Conservation (phyloP, 1,140 invertebrate genomes). For the Apolygus lucorum region DNA sequence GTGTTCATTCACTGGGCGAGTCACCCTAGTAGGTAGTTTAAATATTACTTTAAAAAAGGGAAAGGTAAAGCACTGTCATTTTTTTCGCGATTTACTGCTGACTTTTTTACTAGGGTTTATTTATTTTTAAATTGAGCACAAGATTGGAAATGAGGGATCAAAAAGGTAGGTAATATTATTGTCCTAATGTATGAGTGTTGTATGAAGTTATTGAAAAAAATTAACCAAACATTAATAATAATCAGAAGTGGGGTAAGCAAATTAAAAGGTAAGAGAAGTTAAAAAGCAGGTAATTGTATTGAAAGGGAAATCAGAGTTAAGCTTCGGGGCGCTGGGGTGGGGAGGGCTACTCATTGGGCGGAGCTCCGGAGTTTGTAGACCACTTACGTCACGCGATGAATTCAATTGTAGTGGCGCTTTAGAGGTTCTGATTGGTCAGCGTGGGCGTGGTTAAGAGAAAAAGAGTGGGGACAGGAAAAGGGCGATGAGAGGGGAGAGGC, state of each 20-base stretch:
- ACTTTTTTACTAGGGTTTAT: no score
- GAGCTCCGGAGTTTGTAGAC: slow-evolving; percentile 6
- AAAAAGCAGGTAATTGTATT: slow-evolving; percentile 22
- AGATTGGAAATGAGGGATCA: no score
- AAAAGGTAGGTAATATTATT: no score
- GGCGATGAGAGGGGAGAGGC: background rate
- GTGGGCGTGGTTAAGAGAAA: background rate
- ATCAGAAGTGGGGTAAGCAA: background rate
- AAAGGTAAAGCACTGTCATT: no score
- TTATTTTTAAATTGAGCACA: no score
- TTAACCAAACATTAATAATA: background rate
- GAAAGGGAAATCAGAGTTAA: slow-evolving; percentile 22
- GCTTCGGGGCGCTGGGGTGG: background rate
- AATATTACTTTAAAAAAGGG: no score
- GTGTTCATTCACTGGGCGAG: no score
- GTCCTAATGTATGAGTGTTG: no score
- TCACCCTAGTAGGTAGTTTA: no score
- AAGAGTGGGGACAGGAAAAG: background rate
- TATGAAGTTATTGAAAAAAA: no score
- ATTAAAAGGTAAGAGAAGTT: slow-evolving; percentile 16
- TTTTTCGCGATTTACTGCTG: no score
- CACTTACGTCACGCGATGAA: slow-evolving; percentile 21
- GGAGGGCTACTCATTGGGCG: no score
- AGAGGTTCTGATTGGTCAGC: slow-evolving; percentile 10
- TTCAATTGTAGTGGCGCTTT: slow-evolving; percentile 16